These are phyloP conservation scores for Picus viridis DNA, from an alignment of 2,797 vertebrate species.

Conservation along the genomic window DNA sequence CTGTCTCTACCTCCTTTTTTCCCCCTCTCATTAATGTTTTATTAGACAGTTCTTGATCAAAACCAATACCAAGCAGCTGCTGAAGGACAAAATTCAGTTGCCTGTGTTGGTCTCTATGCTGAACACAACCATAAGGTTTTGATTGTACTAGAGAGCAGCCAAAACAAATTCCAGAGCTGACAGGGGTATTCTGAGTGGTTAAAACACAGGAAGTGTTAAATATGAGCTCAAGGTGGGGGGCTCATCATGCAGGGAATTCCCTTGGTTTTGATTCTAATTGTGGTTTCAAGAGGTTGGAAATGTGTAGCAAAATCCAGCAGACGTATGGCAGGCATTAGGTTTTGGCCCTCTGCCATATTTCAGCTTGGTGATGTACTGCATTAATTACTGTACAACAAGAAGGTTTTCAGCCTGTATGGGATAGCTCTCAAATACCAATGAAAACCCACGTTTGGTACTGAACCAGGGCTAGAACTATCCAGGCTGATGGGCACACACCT, in stretches of 20 bases:
- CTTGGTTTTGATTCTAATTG: background rate
- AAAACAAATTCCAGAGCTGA: slow-evolving; percentile 40
- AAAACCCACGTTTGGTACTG: background rate
- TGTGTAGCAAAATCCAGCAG: background rate
- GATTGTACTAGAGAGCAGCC: slow-evolving; percentile 30
- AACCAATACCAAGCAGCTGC: background rate
- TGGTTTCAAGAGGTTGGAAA: slow-evolving; percentile 9
- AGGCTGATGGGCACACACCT: background rate
- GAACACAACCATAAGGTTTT: slow-evolving; percentile 40
- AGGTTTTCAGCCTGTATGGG: background rate
- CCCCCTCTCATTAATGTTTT: background rate
- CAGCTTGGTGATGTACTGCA: background rate
- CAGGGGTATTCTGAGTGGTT: background rate
- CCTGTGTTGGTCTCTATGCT: background rate
- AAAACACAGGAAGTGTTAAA: slow-evolving; percentile 55
- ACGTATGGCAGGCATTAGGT: background rate
- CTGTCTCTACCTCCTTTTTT: background rate
- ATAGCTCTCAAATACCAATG: background rate
- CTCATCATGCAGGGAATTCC: background rate
- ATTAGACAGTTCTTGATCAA: background rate
- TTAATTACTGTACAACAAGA: background rate
- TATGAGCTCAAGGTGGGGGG: background rate
- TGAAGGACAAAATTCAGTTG: slow-evolving; percentile 21
- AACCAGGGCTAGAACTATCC: background rate
- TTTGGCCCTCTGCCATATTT: background rate